These are phyloP conservation scores for Chorisops tibialis DNA, from an alignment of 2,888 invertebrate genomes.

Conservation along the genomic window DNA sequence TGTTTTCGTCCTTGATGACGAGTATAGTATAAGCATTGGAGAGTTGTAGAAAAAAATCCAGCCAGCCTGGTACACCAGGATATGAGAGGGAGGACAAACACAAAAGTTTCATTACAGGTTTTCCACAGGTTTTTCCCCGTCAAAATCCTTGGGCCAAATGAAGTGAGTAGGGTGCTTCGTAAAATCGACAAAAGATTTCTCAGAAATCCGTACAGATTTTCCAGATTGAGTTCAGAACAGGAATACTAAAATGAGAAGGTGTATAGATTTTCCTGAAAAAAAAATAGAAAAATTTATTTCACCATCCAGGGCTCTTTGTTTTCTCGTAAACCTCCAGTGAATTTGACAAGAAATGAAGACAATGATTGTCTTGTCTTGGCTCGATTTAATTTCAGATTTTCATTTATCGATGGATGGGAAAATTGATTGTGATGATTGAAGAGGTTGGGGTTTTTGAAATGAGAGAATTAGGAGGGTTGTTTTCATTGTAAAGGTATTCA, in stretches of 20 bases:
- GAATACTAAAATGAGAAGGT: no score
- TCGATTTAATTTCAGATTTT: conserved; percentile 32
- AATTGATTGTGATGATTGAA: not conserved
- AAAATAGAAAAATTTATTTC: no score
- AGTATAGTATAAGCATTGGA: not conserved
- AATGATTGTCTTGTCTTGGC: conserved; percentile 28
- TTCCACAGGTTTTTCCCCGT: no score
- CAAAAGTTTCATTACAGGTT: conserved; percentile 17
- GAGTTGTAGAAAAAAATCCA: no score
- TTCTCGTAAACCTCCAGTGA: conserved; percentile 25
- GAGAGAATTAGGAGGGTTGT: not conserved
- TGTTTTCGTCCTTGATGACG: conserved; percentile 9
- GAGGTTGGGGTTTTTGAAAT: not conserved
- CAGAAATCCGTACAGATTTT: no score
- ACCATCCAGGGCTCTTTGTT: not conserved
- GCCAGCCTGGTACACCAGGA: not conserved
- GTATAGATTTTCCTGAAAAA: no score
- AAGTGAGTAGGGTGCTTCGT: not conserved
- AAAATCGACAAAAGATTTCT: not conserved
- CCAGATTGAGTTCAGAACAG: no score
- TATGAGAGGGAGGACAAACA: not conserved
- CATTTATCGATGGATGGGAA: conserved; percentile 21
- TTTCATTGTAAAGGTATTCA: not conserved
- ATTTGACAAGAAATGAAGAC: conserved; percentile 31
- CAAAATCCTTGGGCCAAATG: not conserved